phyloP scores from a whole-genome alignment of 2,797 vertebrate genomes.

The Myotis pilosus region DNA sequence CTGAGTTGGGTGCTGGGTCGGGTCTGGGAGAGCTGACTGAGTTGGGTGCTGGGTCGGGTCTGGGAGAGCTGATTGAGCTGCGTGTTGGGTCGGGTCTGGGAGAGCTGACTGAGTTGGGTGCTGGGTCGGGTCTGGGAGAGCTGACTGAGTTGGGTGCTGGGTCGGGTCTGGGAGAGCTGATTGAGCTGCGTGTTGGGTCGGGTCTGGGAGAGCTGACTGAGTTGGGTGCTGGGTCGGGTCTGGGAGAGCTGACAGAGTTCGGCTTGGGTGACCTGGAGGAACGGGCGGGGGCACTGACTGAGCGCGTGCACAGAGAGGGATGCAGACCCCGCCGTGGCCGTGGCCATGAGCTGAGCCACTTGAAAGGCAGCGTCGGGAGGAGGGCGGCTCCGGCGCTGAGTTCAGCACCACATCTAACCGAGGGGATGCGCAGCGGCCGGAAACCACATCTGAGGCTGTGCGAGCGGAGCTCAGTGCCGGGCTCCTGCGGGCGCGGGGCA shows the following conservation, averaged over 20 bases:
- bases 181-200: not conserved
- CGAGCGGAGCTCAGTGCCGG: not conserved
- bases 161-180: not conserved
- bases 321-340: not conserved
- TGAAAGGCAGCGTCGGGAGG: not conserved
- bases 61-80: not conserved
- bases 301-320: not conserved
- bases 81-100: not conserved
- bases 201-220: too few species aligned
- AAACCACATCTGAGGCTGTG: not conserved
- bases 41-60: not conserved
- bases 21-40: not conserved
- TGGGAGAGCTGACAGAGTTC: not conserved
- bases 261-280: not conserved
- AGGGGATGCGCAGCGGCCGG: not conserved
- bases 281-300: not conserved
- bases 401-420: not conserved
- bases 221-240: too few species aligned
- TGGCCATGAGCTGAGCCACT: not conserved
- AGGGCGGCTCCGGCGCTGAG: not conserved
- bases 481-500: not conserved
- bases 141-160: not conserved
- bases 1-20: too few species aligned
- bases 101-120: not conserved
- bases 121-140: not conserved